A percentile compares a stretch with the other conserved stretches of the same genome.
Conservation (phyloP, 2,797 vertebrate genomes). For the Caiman crocodilus region DNA sequence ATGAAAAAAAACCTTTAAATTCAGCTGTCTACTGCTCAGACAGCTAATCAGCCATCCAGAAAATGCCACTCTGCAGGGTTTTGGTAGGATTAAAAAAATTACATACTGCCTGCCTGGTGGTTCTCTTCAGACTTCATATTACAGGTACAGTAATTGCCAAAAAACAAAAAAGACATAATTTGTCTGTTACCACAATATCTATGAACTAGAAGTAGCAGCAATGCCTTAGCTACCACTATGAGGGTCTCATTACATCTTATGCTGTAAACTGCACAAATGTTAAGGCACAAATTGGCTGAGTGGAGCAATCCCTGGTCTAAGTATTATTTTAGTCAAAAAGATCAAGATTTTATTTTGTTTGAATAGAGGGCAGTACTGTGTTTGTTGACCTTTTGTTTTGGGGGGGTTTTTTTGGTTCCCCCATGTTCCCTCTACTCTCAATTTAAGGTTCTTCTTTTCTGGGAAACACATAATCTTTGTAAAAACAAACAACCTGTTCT, state of each 20-base stretch:
- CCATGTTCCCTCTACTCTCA: no score
- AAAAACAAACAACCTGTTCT: no score
- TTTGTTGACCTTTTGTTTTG: no score
- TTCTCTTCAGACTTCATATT: slow-evolving; percentile 3
- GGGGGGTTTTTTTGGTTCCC: no score
- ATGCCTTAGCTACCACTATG: neutral
- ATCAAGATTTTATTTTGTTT: no score
- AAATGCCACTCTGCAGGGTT: neutral
- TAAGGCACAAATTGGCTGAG: no score
- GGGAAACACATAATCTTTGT: no score
- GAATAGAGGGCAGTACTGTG: no score
- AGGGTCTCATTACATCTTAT: neutral
- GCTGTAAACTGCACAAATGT: no score
- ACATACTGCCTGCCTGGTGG: neutral
- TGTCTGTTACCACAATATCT: neutral
- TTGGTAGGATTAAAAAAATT: slow-evolving; percentile 36
- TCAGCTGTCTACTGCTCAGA: neutral
- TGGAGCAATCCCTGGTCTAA: no score
- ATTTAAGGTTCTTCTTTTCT: no score
- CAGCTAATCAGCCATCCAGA: neutral
- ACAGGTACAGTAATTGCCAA: slow-evolving; percentile 16
- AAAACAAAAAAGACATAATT: neutral
- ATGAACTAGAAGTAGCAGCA: neutral
- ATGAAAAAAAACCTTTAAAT: neutral
- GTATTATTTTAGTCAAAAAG: no score